Conservation (phyloP, 2,797 vertebrate genomes). For the Discoglossus pictus region DNA sequence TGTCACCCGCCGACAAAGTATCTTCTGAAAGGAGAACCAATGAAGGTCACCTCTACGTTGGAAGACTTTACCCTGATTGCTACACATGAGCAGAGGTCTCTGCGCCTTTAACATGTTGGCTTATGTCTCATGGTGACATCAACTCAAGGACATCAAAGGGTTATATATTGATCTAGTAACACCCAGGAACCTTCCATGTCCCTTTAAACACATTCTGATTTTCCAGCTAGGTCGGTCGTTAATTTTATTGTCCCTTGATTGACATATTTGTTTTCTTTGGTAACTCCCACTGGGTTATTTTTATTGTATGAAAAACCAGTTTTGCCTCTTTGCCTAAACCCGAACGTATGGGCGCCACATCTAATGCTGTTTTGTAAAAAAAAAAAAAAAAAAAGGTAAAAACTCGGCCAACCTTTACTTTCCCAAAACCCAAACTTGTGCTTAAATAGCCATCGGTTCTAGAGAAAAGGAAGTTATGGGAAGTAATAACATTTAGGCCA, state of each 20-base stretch:
- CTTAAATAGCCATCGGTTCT: too few species aligned
- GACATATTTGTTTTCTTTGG: conserved; percentile 19
- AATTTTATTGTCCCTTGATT: conserved; percentile 9
- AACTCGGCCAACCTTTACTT: too few species aligned
- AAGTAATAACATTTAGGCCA: too few species aligned
- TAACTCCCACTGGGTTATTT: conserved; percentile 5
- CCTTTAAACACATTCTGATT: too few species aligned
- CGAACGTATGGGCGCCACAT: too few species aligned
- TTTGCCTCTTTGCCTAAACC: neutral
- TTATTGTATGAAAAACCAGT: conserved; percentile 26
- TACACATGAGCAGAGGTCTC: neutral
- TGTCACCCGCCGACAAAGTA: conserved; percentile 1
- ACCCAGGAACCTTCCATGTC: too few species aligned
- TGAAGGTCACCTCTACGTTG: neutral
- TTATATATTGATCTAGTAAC: too few species aligned
- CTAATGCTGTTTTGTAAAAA: too few species aligned
- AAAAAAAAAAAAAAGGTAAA: too few species aligned
- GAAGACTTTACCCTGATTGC: neutral
- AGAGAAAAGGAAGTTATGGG: too few species aligned
- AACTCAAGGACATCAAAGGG: conserved; percentile 5
- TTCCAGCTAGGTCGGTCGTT: neutral
- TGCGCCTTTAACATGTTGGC: neutral
- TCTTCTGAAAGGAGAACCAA: neutral
- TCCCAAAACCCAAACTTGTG: too few species aligned
- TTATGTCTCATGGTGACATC: conserved; percentile 17